Evolutionary conservation across 2,113 vertebrate species (phyloP).

Genomic region (Ailurus styani): DNA sequence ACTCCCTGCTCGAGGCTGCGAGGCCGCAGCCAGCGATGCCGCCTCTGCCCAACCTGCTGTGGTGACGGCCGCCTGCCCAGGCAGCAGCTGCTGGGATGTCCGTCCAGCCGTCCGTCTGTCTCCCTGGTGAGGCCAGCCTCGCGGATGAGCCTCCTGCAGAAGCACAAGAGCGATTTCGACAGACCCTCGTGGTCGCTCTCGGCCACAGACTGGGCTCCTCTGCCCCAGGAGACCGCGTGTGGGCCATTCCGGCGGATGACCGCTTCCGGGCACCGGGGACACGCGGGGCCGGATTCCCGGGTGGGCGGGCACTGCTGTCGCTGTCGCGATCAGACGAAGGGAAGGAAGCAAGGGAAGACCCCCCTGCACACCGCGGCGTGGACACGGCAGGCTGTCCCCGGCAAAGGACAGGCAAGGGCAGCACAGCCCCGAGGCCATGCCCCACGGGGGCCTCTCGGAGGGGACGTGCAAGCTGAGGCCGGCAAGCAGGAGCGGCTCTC

Average conservation of each 20-base stretch:
- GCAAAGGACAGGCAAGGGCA: neutral
- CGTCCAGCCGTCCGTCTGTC: neutral
- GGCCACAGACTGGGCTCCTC: neutral
- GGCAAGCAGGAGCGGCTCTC: neutral
- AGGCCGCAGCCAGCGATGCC: neutral
- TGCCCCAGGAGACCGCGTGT: neutral
- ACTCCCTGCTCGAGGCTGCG: neutral
- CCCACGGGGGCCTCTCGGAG: neutral
- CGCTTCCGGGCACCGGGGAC: neutral
- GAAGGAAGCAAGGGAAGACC: neutral
- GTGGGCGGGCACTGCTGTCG: neutral
- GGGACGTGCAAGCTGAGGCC: neutral
- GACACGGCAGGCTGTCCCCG: neutral
- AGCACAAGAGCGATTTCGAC: no score
- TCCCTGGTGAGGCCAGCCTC: neutral
- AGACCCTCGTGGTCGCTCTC: neutral
- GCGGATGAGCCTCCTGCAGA: neutral
- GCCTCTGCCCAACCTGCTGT: no score
- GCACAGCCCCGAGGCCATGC: no score
- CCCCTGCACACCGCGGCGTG: neutral
- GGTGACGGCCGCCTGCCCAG: neutral
- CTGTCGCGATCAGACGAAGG: neutral
- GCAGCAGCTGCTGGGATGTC: no score
- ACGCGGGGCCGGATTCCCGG: fast-evolving
- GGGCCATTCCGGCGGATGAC: neutral